Percentiles rank a stretch among this genome's conserved stretches.
Conservation (phyloP, 2,113 vertebrate genomes). For the Tonatia bakeri region DNA sequence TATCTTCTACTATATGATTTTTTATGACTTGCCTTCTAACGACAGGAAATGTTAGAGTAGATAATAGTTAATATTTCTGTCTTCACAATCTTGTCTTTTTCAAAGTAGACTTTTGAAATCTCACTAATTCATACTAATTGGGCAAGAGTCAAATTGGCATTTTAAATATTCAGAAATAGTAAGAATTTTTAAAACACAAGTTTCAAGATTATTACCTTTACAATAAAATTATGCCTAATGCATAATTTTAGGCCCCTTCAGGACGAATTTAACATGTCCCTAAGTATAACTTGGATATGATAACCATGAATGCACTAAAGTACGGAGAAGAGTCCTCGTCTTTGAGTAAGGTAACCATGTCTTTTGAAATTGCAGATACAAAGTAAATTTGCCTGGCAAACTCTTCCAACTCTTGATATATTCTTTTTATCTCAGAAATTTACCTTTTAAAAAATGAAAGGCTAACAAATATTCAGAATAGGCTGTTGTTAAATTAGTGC, state of each 20-base stretch:
- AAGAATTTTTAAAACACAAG: constrained; percentile 20
- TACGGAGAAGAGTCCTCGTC: background rate
- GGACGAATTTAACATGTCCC: background rate
- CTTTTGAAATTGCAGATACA: constrained; percentile 33
- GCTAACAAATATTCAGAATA: background rate
- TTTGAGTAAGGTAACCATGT: background rate
- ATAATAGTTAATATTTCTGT: constrained; percentile 27
- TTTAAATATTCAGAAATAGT: constrained; percentile 44
- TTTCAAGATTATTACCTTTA: constrained; percentile 40
- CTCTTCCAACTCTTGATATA: background rate
- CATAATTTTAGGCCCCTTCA: background rate
- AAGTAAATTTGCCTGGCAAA: constrained; percentile 40
- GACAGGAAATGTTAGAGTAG: constrained; percentile 13
- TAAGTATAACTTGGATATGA: background rate
- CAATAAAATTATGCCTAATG: constrained; percentile 18
- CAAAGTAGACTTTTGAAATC: constrained; percentile 34
- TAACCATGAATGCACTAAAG: background rate
- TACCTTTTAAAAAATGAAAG: constrained; percentile 4
- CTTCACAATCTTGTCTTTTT: constrained; percentile 2
- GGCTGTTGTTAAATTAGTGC: background rate
- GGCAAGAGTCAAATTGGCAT: constrained; percentile 3
- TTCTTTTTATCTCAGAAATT: constrained; percentile 25
- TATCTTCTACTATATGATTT: background rate
- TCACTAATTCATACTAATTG: background rate
- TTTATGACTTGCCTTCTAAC: constrained; percentile 25